A percentile compares a stretch with the other conserved stretches of the same genome.
phyloP scores from a whole-genome alignment of 2,113 vertebrate genomes.

The Lampris incognitus region DNA sequence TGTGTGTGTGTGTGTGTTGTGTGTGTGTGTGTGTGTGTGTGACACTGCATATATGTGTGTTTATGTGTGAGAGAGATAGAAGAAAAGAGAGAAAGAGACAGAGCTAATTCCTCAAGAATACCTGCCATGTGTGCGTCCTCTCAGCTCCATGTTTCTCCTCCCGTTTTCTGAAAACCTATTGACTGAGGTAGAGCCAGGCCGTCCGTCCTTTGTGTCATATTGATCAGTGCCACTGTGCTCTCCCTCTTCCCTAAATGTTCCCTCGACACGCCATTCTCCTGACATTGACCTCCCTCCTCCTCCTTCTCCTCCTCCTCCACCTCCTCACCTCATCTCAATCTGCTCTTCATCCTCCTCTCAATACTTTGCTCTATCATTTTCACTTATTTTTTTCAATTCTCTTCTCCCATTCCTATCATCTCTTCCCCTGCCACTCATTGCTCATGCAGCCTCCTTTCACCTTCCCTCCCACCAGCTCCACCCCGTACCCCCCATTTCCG shows the following conservation, averaged over 20 bases:
- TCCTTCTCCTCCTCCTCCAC: conserved; percentile 23
- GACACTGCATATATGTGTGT: neutral
- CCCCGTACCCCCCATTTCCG: too few species aligned
- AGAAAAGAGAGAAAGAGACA: conserved; percentile 3
- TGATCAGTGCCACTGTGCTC: conserved; percentile 39
- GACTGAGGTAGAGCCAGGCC: conserved; percentile 18
- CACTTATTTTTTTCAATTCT: neutral
- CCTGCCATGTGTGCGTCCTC: conserved; percentile 8
- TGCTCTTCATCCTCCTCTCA: conserved; percentile 34
- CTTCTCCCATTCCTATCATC: conserved; percentile 22
- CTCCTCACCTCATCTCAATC: neutral
- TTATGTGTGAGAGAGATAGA: neutral
- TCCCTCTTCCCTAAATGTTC: conserved; percentile 43
- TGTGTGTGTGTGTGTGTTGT: neutral
- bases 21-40: neutral
- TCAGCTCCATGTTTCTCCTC: conserved; percentile 25
- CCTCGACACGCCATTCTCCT: conserved; percentile 40
- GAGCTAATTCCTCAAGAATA: conserved; percentile 13
- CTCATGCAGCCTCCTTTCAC: conserved; percentile 20
- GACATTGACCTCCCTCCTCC: conserved; percentile 44
- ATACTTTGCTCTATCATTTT: conserved; percentile 12
- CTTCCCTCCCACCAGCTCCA: conserved; percentile 5
- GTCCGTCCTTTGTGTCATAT: conserved; percentile 52
- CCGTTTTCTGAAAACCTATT: conserved; percentile 37
- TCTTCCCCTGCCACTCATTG: conserved; percentile 1